phyloP scores from a whole-genome alignment of 2,888 invertebrate genomes.

The Lasioglossum lativentre region DNA sequence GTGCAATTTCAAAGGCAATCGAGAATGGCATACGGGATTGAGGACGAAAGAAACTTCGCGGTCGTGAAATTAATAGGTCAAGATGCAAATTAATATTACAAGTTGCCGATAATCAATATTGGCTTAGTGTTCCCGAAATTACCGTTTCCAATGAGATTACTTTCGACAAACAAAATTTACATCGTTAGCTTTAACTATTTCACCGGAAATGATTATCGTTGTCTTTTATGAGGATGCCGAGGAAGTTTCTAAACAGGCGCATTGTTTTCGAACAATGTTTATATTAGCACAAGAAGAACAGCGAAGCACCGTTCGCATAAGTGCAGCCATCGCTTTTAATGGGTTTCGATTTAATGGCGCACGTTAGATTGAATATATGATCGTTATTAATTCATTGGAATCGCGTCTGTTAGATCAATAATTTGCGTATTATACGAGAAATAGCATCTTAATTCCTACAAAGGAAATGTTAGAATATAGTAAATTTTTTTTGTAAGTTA shows the following conservation, averaged over 20 bases:
- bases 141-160: not conserved
- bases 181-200: not conserved
- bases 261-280: conserved; percentile 1
- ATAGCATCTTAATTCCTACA: too few relatives aligned
- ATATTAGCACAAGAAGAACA: not conserved
- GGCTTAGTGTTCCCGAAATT: not conserved
- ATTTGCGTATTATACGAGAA: too few relatives aligned
- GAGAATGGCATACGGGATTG: not conserved
- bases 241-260: not conserved
- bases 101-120: not conserved
- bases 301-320: too few relatives aligned
- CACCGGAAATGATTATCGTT: not conserved
- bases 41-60: not conserved
- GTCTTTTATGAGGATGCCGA: not conserved
- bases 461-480: too few relatives aligned
- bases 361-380: not conserved
- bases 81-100: not conserved
- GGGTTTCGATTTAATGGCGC: not conserved
- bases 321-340: not conserved
- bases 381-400: not conserved
- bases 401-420: too few relatives aligned
- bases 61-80: not conserved
- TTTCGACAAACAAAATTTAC: not conserved
- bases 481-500: too few relatives aligned
- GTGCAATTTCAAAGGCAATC: not conserved